These are phyloP conservation scores for Ploceus nigricollis DNA, from an alignment of 2,113 vertebrate species.

Conservation along the genomic window DNA sequence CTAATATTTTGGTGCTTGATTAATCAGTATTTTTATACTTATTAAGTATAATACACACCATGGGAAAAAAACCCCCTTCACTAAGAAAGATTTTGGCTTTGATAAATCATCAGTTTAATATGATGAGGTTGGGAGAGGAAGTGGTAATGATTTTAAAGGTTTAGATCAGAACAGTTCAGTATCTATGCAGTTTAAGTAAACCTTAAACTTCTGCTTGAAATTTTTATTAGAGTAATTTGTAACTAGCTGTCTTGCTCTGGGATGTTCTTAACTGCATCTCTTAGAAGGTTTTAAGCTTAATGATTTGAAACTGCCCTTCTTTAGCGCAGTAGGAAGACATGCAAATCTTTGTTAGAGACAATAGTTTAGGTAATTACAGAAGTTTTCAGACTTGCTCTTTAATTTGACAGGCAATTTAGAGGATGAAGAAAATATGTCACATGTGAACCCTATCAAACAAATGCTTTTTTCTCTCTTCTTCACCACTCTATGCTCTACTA, in stretches of 20 bases:
- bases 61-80: not conserved
- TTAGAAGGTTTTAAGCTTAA: not conserved
- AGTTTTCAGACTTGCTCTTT: constrained; percentile 35
- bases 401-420: constrained; percentile 38
- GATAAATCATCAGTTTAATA: not conserved
- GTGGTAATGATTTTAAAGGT: not conserved
- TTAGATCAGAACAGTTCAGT: not conserved
- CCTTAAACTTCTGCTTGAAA: not conserved
- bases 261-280: not conserved
- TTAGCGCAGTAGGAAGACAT: not conserved
- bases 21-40: not conserved
- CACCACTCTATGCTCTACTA: not conserved
- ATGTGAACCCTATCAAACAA: not conserved
- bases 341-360: constrained; percentile 30
- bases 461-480: not conserved
- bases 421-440: not conserved
- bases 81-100: not conserved
- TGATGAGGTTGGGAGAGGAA: fast-evolving
- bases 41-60: not conserved
- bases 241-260: not conserved
- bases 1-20: not conserved
- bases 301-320: constrained; percentile 8
- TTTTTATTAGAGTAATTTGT: not conserved
- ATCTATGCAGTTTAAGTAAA: not conserved
- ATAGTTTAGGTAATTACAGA: constrained; percentile 40